Conservation (phyloP, 2,797 vertebrate species). For the Dendrocincla fuliginosa region DNA sequence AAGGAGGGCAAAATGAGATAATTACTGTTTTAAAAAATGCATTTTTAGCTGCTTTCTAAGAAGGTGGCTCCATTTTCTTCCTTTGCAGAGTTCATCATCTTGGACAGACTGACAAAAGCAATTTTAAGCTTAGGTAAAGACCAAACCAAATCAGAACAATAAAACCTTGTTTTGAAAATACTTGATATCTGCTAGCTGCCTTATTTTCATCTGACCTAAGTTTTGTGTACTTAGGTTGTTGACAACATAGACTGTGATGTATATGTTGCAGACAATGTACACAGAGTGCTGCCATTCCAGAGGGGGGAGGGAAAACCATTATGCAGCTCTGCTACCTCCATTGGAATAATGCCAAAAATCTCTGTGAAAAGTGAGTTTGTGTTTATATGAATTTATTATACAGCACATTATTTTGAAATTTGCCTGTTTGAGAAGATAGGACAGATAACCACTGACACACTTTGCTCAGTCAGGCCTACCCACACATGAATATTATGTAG, state of each 20-base stretch:
- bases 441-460: background rate
- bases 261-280: background rate
- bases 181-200: background rate
- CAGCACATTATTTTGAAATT: background rate
- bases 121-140: background rate
- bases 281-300: fast-evolving
- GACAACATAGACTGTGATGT: background rate
- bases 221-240: background rate
- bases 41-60: background rate
- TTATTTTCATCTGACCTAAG: background rate
- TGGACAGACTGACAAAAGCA: background rate
- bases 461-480: background rate
- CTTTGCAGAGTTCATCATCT: background rate
- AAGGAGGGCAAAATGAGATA: background rate
- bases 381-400: background rate
- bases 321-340: background rate
- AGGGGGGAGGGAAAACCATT: background rate
- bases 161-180: background rate
- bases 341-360: background rate
- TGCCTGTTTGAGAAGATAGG: background rate
- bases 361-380: background rate
- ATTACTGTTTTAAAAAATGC: background rate
- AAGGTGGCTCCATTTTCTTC: background rate
- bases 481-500: fast-evolving
- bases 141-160: background rate